phyloP scores from a whole-genome alignment of 1,140 invertebrate species.

The Macrotrachela quadricornifera region DNA sequence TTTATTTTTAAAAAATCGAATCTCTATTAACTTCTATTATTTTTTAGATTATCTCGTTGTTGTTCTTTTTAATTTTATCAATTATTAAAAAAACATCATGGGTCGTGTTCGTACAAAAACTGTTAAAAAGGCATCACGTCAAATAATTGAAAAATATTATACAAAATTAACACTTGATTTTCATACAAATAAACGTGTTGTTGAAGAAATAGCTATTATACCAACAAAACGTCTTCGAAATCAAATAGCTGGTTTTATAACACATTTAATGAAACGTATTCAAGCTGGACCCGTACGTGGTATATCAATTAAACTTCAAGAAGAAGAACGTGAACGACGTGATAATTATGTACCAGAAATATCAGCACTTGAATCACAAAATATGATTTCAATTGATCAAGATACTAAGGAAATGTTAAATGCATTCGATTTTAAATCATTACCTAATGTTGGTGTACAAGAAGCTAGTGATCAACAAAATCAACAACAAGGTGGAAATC shows the following conservation, averaged over 20 bases:
- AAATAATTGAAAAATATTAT: slow-evolving; percentile 99
- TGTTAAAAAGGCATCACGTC: slow-evolving; percentile 93
- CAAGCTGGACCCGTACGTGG: slow-evolving; percentile 83
- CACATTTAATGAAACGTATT: slow-evolving; percentile 94
- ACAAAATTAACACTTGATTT: slow-evolving; percentile 86
- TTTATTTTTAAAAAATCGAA: too few relatives aligned
- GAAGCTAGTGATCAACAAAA: too few relatives aligned
- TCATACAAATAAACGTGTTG: slow-evolving; percentile 96
- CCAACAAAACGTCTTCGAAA: slow-evolving; percentile 88
- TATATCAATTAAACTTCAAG: slow-evolving; percentile 95
- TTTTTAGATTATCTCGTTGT: too few relatives aligned
- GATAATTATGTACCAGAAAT: slow-evolving; percentile 95
- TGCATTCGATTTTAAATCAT: too few relatives aligned
- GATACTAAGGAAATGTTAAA: too few relatives aligned
- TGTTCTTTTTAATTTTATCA: too few relatives aligned
- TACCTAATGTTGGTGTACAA: too few relatives aligned
- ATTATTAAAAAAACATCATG: slow-evolving; percentile 20
- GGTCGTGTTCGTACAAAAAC: slow-evolving; percentile 98
- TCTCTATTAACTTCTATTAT: too few relatives aligned
- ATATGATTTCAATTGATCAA: too few relatives aligned
- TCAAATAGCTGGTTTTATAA: slow-evolving; percentile 96
- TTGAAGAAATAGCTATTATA: slow-evolving; percentile 96
- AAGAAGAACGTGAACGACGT: slow-evolving; percentile 89
- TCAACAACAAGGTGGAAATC: too few relatives aligned
- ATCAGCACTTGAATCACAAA: neutral